Conservation (phyloP, 2,888 invertebrate genomes). For the Himalopsyche kuldschensis region DNA sequence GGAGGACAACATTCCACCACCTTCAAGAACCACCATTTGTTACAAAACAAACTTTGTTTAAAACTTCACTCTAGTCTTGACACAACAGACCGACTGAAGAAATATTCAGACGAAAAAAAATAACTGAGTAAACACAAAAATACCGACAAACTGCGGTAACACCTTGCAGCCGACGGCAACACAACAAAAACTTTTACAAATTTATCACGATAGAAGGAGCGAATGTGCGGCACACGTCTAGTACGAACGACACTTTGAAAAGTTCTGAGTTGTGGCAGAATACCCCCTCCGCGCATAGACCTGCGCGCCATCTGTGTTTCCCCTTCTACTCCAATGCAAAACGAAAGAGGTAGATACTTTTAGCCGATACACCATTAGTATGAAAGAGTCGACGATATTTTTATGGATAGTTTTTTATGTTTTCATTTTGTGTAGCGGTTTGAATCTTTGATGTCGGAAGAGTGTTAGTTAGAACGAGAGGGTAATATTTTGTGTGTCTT, state of each 20-base stretch:
- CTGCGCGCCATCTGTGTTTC: constrained; percentile 53
- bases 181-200: background rate
- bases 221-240: constrained; percentile 4
- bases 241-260: constrained; percentile 6
- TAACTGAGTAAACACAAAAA: constrained; percentile 47
- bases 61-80: constrained; percentile 30
- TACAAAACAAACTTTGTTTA: constrained; percentile 47
- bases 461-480: constrained; percentile 61
- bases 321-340: constrained; percentile 25
- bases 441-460: background rate
- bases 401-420: background rate
- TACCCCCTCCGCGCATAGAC: constrained; percentile 46
- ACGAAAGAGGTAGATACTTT: background rate
- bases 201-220: constrained; percentile 3
- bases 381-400: background rate
- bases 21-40: constrained; percentile 89
- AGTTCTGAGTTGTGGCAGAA: constrained; percentile 41
- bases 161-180: constrained; percentile 17
- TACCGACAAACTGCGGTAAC: constrained; percentile 47
- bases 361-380: background rate
- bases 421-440: background rate
- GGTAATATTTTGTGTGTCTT: constrained; percentile 43
- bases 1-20: constrained; percentile 85
- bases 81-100: constrained; percentile 35
- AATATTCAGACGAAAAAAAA: background rate